These are phyloP conservation scores for Callopanchax toddi DNA, from an alignment of 2,113 vertebrate genomes.

Conservation along the genomic window DNA sequence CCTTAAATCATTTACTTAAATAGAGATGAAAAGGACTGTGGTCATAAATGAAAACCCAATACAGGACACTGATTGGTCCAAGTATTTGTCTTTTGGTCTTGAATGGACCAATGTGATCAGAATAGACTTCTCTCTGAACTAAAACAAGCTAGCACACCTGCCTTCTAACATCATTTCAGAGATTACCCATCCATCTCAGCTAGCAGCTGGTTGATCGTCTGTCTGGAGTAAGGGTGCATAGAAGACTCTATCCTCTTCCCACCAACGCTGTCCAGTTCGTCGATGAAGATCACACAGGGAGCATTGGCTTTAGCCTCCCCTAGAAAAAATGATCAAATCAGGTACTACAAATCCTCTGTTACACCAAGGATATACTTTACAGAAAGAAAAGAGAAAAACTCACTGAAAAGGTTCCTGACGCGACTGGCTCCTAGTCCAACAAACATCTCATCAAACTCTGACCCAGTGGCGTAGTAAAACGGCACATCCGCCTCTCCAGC, in stretches of 20 bases:
- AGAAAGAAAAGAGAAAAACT: conserved; percentile 43
- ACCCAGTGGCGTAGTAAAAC: conserved; percentile 96
- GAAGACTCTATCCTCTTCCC: conserved; percentile 98
- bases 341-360: too few species aligned
- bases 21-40: too few species aligned
- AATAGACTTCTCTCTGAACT: too few species aligned
- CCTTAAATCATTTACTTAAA: too few species aligned
- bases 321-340: conserved; percentile 47
- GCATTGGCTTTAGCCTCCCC: conserved; percentile 96
- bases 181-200: conserved; percentile 98
- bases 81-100: too few species aligned
- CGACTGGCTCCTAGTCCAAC: conserved; percentile 97
- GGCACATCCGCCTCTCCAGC: conserved; percentile 97
- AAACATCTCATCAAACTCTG: conserved; percentile 99
- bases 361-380: too few species aligned
- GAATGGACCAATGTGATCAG: too few species aligned
- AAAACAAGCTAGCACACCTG: too few species aligned
- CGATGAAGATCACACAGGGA: conserved; percentile 98
- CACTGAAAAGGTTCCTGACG: conserved; percentile 96
- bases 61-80: too few species aligned
- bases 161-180: neutral
- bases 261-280: conserved; percentile 97
- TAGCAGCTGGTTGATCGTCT: conserved; percentile 98
- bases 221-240: conserved; percentile 98
- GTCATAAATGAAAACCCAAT: too few species aligned